These are phyloP conservation scores for Drosophila saltans DNA, from an alignment of 1,140 invertebrate species.

Conservation along the genomic window DNA sequence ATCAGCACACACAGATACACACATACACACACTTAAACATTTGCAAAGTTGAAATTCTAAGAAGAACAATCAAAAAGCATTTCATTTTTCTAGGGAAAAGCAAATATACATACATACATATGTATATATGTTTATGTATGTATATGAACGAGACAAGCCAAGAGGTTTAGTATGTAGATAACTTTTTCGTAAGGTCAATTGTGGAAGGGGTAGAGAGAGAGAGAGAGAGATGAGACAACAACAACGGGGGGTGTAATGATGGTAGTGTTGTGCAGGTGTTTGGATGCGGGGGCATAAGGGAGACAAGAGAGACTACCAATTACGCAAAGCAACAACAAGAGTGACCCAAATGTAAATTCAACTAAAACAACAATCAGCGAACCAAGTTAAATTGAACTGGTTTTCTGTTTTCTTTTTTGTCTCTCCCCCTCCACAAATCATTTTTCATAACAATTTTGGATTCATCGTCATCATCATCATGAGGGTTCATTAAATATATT, in stretches of 20 bases:
- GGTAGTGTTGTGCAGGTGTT: conserved; percentile 7
- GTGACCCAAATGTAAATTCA: conserved; percentile 23
- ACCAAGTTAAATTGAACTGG: conserved; percentile 40
- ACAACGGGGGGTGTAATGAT: neutral
- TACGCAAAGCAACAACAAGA: conserved; percentile 7
- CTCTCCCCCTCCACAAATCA: too few relatives aligned
- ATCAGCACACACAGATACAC: conserved; percentile 19
- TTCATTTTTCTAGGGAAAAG: conserved; percentile 70
- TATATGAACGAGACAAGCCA: neutral
- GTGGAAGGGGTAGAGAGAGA: neutral
- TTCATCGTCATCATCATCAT: neutral
- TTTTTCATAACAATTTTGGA: conserved; percentile 29
- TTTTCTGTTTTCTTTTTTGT: conserved; percentile 19
- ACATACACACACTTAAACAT: conserved; percentile 28
- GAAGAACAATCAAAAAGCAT: conserved; percentile 77
- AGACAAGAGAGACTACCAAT: neutral
- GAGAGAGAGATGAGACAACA: neutral
- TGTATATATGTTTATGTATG: conserved; percentile 29
- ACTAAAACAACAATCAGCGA: conserved; percentile 29
- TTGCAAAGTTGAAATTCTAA: conserved; percentile 72
- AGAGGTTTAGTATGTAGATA: neutral
- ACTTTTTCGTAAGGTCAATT: conserved; percentile 9
- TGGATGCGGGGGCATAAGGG: neutral
- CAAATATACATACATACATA: conserved; percentile 50
- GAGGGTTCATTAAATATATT: conserved; percentile 6